Percentiles rank a stretch among this genome's conserved stretches.
These are phyloP conservation scores for Conchocele bisecta DNA, from an alignment of 2,888 invertebrate species.

Conservation along the genomic window DNA sequence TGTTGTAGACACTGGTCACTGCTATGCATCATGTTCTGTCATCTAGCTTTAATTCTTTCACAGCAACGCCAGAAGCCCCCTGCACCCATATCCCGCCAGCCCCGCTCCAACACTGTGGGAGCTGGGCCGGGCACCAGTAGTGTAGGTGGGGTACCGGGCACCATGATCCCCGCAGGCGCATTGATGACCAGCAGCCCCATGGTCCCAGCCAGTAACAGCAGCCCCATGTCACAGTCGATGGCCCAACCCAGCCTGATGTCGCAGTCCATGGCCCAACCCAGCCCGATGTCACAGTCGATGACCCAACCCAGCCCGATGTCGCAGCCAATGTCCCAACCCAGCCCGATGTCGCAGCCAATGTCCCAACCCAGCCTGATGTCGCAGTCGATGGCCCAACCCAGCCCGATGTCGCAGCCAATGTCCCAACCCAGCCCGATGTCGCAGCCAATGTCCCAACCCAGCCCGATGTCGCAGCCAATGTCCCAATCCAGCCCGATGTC, in stretches of 20 bases:
- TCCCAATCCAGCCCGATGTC: too few species aligned
- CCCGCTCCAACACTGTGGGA: too few species aligned
- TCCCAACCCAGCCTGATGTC: too few species aligned
- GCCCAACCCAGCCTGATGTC: constrained; percentile 50
- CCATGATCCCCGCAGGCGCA: constrained; percentile 28
- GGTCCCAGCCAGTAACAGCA: constrained; percentile 39
- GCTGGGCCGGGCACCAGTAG: too few species aligned
- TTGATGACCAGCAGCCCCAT: constrained; percentile 46
- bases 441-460: constrained; percentile 45
- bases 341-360: constrained; percentile 52
- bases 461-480: constrained; percentile 52
- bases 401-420: constrained; percentile 52
- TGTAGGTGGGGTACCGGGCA: constrained; percentile 44
- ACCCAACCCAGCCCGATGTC: constrained; percentile 45
- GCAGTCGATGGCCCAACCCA: constrained; percentile 43
- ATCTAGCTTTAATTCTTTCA: too few species aligned
- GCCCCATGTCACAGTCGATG: constrained; percentile 26
- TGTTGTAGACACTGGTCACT: too few species aligned
- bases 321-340: constrained; percentile 45
- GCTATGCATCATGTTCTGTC: too few species aligned
- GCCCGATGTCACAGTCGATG: constrained; percentile 56
- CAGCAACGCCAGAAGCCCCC: too few species aligned
- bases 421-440: too few species aligned
- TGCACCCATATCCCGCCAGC: too few species aligned
- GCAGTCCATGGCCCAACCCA: constrained; percentile 47